phyloP scores from a whole-genome alignment of 1,140 invertebrate species.

The Drosophila nigrodunni region DNA sequence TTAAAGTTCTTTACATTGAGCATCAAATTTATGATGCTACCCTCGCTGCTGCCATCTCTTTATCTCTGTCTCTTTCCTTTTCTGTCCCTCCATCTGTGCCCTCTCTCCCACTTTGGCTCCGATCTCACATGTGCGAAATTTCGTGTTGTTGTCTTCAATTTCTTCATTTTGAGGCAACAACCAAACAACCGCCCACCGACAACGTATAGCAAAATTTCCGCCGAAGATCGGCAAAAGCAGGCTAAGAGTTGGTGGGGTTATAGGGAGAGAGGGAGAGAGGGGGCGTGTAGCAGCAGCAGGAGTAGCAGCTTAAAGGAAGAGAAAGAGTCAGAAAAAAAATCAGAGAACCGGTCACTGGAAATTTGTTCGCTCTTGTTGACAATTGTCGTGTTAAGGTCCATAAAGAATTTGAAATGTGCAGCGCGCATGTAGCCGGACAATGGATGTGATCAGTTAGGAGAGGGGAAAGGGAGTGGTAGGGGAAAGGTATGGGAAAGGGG shows the following conservation, averaged over 20 bases:
- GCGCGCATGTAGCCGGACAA: constrained; percentile 51
- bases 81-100: not conserved
- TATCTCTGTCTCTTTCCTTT: not conserved
- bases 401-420: constrained; percentile 69
- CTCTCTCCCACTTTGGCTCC: not conserved
- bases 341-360: constrained; percentile 54
- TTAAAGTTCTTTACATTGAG: not conserved
- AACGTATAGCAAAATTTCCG: constrained; percentile 54
- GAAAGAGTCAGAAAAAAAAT: not conserved
- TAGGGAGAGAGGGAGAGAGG: not conserved
- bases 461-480: not conserved
- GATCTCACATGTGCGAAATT: constrained; percentile 52
- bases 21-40: not conserved
- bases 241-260: not conserved
- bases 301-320: not conserved
- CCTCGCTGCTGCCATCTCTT: not conserved
- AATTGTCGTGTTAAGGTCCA: constrained; percentile 73
- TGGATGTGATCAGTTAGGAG: not conserved
- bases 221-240: constrained; percentile 53
- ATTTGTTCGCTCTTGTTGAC: constrained; percentile 81
- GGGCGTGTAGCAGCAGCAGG: not conserved
- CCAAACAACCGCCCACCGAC: constrained; percentile 55
- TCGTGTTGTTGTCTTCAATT: constrained; percentile 65
- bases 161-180: constrained; percentile 65
- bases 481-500: too few relatives aligned